Percentiles rank a stretch among this genome's conserved stretches.
Conservation (phyloP, 2,888 invertebrate genomes). For the Heliconius cydno region DNA sequence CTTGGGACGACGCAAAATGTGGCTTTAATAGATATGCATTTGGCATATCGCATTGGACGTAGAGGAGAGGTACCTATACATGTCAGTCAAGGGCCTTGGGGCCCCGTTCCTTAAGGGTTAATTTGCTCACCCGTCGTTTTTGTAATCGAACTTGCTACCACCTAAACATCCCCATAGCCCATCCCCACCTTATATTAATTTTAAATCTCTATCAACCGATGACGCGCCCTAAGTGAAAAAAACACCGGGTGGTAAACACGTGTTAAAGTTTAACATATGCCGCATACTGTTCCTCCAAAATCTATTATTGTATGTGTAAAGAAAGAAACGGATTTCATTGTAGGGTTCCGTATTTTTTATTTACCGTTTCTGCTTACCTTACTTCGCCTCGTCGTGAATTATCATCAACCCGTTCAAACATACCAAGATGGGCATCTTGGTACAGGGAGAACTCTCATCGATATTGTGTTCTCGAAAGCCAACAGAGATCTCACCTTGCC, state of each 20-base stretch:
- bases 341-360: slow-evolving; percentile 21
- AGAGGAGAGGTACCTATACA: too few species aligned
- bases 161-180: not conserved
- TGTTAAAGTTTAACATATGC: slow-evolving; percentile 28
- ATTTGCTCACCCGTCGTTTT: not conserved
- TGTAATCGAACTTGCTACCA: not conserved
- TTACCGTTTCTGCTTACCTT: not conserved
- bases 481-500: too few species aligned
- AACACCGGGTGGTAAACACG: slow-evolving; percentile 39
- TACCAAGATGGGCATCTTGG: too few species aligned
- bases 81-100: too few species aligned
- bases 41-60: too few species aligned
- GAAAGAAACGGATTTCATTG: not conserved
- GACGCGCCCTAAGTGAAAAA: not conserved
- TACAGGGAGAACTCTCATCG: too few species aligned
- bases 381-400: too few species aligned
- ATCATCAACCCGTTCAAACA: too few species aligned
- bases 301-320: slow-evolving; percentile 29
- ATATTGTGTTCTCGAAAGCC: too few species aligned
- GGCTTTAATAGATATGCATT: too few species aligned
- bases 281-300: slow-evolving; percentile 14
- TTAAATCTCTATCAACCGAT: not conserved
- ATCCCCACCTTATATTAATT: not conserved
- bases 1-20: too few species aligned
- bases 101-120: too few species aligned